Evolutionary conservation across 2,888 invertebrate species (phyloP), one percentile per base, ranked within the genome.

Genomic region (Lochmaea crataegi): DNA sequence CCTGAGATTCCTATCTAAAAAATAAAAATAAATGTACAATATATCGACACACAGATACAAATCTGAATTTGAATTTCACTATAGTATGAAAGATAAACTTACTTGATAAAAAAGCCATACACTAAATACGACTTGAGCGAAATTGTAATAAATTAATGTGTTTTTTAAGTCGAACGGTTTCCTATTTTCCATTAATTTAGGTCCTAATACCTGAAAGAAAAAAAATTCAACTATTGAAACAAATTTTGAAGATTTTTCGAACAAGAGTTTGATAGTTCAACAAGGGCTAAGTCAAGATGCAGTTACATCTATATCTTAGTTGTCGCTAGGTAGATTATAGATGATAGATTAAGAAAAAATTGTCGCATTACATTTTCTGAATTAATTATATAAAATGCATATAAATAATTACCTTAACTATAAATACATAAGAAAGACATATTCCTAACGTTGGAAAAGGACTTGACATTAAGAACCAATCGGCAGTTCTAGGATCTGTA

Each of bases 381-480:
- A 32, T 32, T 3, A 32, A 32, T 32, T 32, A 32, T 5, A 5
- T 32, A 32, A 5, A 32, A 32, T 32, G 9, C 16, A 16, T 53
- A 14, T 5, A 9, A 63, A 11, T 56, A 84, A 86, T 87, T 88
- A 93, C 92, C 91, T 96, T 96, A 87, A 97, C 97, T 88, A 95
- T 87, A 89, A 94, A 94, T 83, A 97, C 93, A 89, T 98, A 98
- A 85, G 90, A 88, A 86, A 96, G 88, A 89, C 97, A 97, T 88
- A 97, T 94, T 87, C 93, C 89, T 87, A 97, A 89, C 81, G 97
- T 97, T 83, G 97, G 97, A 85, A 96, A 92, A 76, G 97, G 97
- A 81, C 96, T 95, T 84, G 94, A 93, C 96, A 98, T 97, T 89
- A 98, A 90, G 84, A 94, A 92, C 95, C 95, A 97, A 87, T 93